phyloP scores from a whole-genome alignment of 2,113 vertebrate species.

The Petrocephalus microphthalmus region DNA sequence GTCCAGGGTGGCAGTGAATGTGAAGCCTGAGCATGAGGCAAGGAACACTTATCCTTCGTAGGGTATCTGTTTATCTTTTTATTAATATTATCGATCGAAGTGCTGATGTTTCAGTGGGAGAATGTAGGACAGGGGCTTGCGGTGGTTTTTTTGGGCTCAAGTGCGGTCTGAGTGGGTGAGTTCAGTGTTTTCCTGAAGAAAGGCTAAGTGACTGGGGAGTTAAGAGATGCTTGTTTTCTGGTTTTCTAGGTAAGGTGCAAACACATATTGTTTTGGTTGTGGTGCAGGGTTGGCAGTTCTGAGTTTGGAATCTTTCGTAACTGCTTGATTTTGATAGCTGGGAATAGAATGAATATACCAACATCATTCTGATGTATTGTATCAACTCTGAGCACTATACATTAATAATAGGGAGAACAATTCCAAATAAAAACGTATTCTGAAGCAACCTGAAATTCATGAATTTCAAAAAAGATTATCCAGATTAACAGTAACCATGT shows the following conservation, averaged over 20 bases:
- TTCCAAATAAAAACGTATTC: background rate
- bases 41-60: no score
- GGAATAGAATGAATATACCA: background rate
- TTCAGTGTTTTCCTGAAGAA: background rate
- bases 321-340: background rate
- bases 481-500: background rate
- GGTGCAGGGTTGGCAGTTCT: background rate
- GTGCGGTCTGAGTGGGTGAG: no score
- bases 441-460: background rate
- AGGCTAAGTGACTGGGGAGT: background rate
- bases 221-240: background rate
- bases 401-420: background rate
- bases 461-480: background rate
- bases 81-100: no score
- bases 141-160: no score
- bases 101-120: no score
- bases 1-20: no score
- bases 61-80: no score
- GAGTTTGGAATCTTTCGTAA: background rate
- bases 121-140: no score
- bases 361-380: background rate
- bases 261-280: background rate
- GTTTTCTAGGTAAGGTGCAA: background rate
- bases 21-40: no score
- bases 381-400: background rate